These are phyloP conservation scores for Malthinus flaveolus DNA, from an alignment of 2,888 invertebrate genomes.

Conservation along the genomic window DNA sequence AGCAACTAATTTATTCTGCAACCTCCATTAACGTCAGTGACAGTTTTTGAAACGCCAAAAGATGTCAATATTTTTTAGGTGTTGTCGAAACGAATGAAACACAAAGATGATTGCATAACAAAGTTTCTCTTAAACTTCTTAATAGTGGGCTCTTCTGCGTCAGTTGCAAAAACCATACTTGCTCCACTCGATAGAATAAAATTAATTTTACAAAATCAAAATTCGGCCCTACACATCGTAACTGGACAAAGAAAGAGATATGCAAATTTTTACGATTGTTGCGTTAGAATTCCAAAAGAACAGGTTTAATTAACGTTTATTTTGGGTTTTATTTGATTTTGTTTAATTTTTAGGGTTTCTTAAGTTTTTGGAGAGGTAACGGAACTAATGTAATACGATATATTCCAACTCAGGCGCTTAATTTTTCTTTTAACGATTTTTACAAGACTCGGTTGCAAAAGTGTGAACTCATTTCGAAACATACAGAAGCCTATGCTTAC, in stretches of 20 bases:
- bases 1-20: no score
- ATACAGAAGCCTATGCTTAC: not conserved
- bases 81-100: not conserved
- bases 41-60: no score
- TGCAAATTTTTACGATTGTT: constrained; percentile 25
- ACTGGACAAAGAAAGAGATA: constrained; percentile 29
- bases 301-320: constrained; percentile 26
- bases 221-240: constrained; percentile 31
- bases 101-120: constrained; percentile 7
- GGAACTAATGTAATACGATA: constrained; percentile 28
- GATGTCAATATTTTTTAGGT: no score
- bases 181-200: constrained; percentile 35
- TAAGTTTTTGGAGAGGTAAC: constrained; percentile 34
- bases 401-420: constrained; percentile 32
- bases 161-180: constrained; percentile 32
- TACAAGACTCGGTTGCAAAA: not conserved
- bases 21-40: no score
- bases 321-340: not conserved
- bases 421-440: constrained; percentile 27
- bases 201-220: constrained; percentile 35
- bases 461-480: not conserved
- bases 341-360: not conserved
- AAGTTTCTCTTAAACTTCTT: constrained; percentile 27
- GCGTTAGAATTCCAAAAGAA: constrained; percentile 30
- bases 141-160: constrained; percentile 26